Evolutionary conservation across 2,113 vertebrate species (phyloP).

Genomic region (Pogona vitticeps): DNA sequence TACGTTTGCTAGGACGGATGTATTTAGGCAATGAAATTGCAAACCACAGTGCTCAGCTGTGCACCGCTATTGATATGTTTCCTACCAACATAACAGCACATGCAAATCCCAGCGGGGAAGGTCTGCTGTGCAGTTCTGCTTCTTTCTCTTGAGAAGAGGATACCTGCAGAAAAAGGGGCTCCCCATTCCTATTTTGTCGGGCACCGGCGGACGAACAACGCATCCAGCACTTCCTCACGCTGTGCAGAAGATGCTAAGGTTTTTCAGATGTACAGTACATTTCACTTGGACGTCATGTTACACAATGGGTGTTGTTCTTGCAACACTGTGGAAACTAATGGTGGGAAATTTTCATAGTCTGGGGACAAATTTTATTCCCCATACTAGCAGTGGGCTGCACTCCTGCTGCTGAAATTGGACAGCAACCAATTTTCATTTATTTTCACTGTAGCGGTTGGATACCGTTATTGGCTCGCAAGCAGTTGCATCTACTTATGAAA

Average conservation of each 20-base stretch:
- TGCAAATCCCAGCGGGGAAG: neutral
- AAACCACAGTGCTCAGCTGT: slow-evolving; percentile 36
- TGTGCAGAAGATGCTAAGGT: neutral
- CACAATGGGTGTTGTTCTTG: no score
- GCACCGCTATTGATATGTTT: slow-evolving; percentile 47
- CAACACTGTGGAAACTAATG: no score
- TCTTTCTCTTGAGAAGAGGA: neutral
- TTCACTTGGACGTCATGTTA: no score
- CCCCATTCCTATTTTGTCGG: neutral
- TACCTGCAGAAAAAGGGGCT: neutral
- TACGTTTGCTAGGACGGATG: slow-evolving; percentile 53
- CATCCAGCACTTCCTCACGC: neutral
- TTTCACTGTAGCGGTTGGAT: no score
- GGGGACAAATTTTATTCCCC: no score
- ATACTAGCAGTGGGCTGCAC: no score
- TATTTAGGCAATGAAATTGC: slow-evolving; percentile 57
- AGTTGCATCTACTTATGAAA: no score
- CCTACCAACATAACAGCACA: neutral
- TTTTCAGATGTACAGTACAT: no score
- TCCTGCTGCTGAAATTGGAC: no score
- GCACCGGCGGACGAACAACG: neutral
- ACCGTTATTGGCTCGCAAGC: no score
- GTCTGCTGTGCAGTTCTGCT: neutral
- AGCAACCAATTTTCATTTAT: no score
- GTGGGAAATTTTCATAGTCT: no score